Base-by-base conservation (phyloP, 2,797 vertebrate species). In the Sebastes ruberrimus region DNA sequence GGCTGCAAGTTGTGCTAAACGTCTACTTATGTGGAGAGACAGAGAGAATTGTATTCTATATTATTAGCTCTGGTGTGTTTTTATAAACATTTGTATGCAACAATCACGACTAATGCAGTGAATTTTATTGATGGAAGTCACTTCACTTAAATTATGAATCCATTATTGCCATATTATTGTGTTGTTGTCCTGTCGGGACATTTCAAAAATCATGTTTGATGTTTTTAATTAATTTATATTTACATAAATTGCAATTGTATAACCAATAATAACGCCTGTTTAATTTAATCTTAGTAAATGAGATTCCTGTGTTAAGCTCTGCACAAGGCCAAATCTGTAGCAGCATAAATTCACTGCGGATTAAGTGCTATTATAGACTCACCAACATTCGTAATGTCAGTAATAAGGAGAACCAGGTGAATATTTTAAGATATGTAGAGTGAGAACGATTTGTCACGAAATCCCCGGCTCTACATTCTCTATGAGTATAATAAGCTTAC, bases 401-500 rank as follows among this genome's bases (percentile, higher is more conserved):
- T 71, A 42, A 72, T 23, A 32, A 23, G 8, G 10, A 25, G 67
- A 76, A 63, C 55, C 63, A 83, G 81, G 81, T 87, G 57, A 60
- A 70, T 69, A 33, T 38, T 74, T 38, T 65, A 64, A 78, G 28
- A 68, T 25, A 38, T 42, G 22, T n/a, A 78, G 49, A 42, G 35
- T n/a, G 28, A n/a, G 22, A 63, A 38, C 46, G 20, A 78, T 76
- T 71, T 68, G 38, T 71, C 30, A 61, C 3, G 30, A 52, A 90
- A 88, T 88, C 74, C 76, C 32, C 67, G 64, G 66, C 55, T 86
- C 38, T 60, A 20, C 65, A 78, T 67, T 71, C 10, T 59, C 10
- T 42, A 27, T 60, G 18, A 61, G 10, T 71, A 35, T 76, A 81
- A 86, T 74, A 71, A 60, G 71, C 30, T 80, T 77, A 82, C 52